Conservation (phyloP, 2,797 vertebrate species). For the Halcyon leucocephala region DNA sequence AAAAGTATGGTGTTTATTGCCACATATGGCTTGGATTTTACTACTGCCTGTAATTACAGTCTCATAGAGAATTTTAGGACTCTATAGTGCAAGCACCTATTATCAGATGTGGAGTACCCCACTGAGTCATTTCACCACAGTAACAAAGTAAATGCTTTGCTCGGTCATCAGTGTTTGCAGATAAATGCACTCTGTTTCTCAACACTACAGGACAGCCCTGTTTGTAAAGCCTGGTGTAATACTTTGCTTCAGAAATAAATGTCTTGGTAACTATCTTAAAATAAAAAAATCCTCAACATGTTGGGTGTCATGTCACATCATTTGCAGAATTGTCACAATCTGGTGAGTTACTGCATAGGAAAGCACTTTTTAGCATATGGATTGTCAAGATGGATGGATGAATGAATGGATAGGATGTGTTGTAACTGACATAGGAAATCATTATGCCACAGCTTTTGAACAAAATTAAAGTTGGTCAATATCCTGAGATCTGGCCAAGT, state of each 20-base stretch:
- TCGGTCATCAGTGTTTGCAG: background rate
- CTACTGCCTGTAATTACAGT: constrained; percentile 43
- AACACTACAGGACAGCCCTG: constrained; percentile 1
- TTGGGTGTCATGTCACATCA: constrained; percentile 61
- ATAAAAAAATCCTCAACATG: constrained; percentile 59
- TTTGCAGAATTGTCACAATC: constrained; percentile 63
- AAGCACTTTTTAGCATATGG: constrained; percentile 58
- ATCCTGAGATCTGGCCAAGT: constrained; percentile 8
- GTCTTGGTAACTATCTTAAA: constrained; percentile 48
- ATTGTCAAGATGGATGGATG: constrained; percentile 64
- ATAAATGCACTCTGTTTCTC: constrained; percentile 19
- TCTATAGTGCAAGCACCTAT: background rate
- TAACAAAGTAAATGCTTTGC: background rate
- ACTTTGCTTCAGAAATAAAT: constrained; percentile 33
- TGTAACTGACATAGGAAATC: constrained; percentile 68
- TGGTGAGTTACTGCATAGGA: constrained; percentile 60
- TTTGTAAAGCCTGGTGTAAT: constrained; percentile 30
- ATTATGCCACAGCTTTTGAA: constrained; percentile 59
- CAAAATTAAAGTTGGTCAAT: constrained; percentile 56
- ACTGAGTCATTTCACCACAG: background rate
- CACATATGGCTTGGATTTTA: constrained; percentile 56
- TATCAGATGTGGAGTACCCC: constrained; percentile 17
- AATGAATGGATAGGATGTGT: constrained; percentile 56
- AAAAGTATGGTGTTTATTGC: constrained; percentile 62
- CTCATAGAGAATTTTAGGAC: constrained; percentile 38